Base-by-base conservation (phyloP, 2,797 vertebrate species). In the Hippopotamyrus pictus region DNA sequence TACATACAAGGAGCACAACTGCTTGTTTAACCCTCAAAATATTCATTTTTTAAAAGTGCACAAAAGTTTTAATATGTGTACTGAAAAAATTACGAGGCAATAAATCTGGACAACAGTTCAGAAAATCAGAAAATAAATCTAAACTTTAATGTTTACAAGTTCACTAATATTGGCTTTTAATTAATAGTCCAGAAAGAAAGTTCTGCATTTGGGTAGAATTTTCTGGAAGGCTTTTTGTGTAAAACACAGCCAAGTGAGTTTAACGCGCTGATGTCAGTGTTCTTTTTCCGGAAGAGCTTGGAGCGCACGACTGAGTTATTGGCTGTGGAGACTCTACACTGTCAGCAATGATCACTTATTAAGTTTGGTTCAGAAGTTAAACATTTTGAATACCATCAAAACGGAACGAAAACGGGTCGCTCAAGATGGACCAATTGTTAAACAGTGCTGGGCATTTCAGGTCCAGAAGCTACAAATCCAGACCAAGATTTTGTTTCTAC, bases 321-420 rank as follows among this genome's bases (percentile, higher is more conserved):
- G 19, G 59, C 87, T 88, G 14, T 37, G 44, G 82, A 84, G 44
- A 14, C n/a, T n/a, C 48, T 14, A 48, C 88, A 87, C 41, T 46
- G 54, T 90, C 90, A 91, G 89, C 73, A 83, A 90, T 87, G 59
- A 90, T n/a, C 41, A 90, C 88, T 90, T 90, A 90, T 91, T 59
- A 37, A 25, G 25, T 46, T 51, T 17, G 37, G 88, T 82, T 44
- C 69, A 89, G 41, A 62, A 53, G 76, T 89, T 33, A 89, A 73
- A 88, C 25, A 37, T n/a, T 84, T 90, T 76, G 88, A 53, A 88
- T 90, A 88, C 51, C 19, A 57, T 85, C 7, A 12, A 14, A 6
- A 88, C 91, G 91, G 90, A 92, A 91, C 90, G 90, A 69, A 88
- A 76, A 53, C 54, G 48, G 17, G 86, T 44, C 57, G 33, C 65